These are phyloP conservation scores for Peromyscus attwateri DNA, from an alignment of 2,797 vertebrate species.

Conservation along the genomic window DNA sequence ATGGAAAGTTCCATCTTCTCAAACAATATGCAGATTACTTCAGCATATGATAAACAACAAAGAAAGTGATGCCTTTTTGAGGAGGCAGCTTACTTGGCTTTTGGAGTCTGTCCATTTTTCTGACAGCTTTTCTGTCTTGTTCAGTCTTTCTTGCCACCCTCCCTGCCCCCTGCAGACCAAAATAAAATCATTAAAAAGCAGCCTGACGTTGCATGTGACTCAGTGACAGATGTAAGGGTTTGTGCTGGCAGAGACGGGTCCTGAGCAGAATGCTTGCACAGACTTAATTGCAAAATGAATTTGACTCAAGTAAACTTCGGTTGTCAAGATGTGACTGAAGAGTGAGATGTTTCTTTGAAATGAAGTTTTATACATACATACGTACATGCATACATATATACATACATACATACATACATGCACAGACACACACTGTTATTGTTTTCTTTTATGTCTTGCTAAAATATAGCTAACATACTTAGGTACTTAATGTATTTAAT, in stretches of 20 bases:
- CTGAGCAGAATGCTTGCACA: conserved; percentile 74
- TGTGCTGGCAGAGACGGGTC: conserved; percentile 67
- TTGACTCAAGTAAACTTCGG: conserved; percentile 19
- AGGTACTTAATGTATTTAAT: background rate
- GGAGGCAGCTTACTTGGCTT: conserved; percentile 78
- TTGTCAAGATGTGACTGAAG: conserved; percentile 47
- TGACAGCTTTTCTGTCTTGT: conserved; percentile 79
- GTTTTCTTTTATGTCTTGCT: conserved; percentile 25
- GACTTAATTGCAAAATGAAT: conserved; percentile 69
- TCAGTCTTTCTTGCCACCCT: conserved; percentile 63
- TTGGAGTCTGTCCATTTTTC: conserved; percentile 74
- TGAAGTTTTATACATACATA: background rate
- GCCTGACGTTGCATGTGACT: conserved; percentile 74
- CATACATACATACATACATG: background rate
- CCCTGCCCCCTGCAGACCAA: conserved; percentile 70
- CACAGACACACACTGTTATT: background rate
- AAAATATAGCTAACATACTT: background rate
- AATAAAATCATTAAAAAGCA: conserved; percentile 81
- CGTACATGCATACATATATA: background rate
- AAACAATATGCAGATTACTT: conserved; percentile 78
- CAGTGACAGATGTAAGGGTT: conserved; percentile 73
- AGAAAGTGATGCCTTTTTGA: conserved; percentile 63
- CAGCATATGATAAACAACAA: conserved; percentile 72
- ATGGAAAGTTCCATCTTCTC: conserved; percentile 84
- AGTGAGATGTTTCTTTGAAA: conserved; percentile 60